Evolutionary conservation across 1,140 invertebrate species (phyloP).

Genomic region (Drosophila paulistorum): DNA sequence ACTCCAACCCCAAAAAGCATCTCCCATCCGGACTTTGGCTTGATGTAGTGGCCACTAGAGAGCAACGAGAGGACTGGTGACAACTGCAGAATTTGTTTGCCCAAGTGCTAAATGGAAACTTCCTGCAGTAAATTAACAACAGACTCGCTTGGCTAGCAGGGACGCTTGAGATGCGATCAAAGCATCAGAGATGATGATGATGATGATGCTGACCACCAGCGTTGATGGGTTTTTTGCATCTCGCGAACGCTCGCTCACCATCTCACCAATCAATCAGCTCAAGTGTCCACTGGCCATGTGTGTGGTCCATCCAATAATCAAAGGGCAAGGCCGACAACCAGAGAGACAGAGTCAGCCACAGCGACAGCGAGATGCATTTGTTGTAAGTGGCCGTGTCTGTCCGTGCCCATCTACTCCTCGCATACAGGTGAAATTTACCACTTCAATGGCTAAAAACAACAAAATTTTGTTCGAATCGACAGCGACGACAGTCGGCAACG

Average conservation of each 20-base stretch:
- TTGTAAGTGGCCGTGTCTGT: constrained; percentile 80
- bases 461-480: constrained; percentile 50
- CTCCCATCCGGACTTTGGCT: constrained; percentile 27
- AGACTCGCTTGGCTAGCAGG: constrained; percentile 5
- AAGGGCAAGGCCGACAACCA: constrained; percentile 55
- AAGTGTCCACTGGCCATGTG: constrained; percentile 67
- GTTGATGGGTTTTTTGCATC: constrained; percentile 68
- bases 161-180: constrained; percentile 34
- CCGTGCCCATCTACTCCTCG: constrained; percentile 43
- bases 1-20: background rate
- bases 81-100: constrained; percentile 76
- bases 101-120: constrained; percentile 79
- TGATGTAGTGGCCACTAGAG: constrained; percentile 61
- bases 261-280: constrained; percentile 76
- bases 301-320: constrained; percentile 72
- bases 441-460: constrained; percentile 80
- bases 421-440: constrained; percentile 81
- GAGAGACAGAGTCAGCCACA: no score
- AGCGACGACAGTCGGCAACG: constrained; percentile 71
- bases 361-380: constrained; percentile 65
- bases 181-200: constrained; percentile 52
- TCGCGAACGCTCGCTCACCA: constrained; percentile 57
- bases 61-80: constrained; percentile 38
- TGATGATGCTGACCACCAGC: constrained; percentile 58
- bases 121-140: constrained; percentile 78